A percentile compares a stretch with the other conserved stretches of the same genome.
phyloP scores from a whole-genome alignment of 2,113 vertebrate genomes.

The Tautogolabrus adspersus region DNA sequence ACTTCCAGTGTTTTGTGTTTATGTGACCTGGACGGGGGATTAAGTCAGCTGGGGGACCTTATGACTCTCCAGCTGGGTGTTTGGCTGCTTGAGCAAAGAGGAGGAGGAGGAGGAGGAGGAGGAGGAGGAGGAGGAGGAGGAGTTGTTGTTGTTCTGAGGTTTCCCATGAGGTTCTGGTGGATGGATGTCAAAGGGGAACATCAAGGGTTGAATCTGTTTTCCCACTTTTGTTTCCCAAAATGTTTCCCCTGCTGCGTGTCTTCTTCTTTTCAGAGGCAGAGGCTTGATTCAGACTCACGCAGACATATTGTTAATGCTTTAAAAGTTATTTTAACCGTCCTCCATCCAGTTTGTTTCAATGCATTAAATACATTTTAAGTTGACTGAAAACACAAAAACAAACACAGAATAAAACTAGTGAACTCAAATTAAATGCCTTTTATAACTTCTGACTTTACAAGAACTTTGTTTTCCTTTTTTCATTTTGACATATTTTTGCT shows the following conservation, averaged over 20 bases:
- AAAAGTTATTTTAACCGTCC: not conserved
- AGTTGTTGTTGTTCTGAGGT: not conserved
- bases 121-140: not conserved
- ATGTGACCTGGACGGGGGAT: slow-evolving; percentile 55
- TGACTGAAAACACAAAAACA: no score
- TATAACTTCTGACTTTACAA: no score
- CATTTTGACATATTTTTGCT: no score
- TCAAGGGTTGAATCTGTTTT: slow-evolving; percentile 63
- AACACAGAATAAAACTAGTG: no score
- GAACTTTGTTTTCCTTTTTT: no score
- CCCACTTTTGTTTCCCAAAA: slow-evolving; percentile 63
- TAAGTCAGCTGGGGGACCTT: slow-evolving; percentile 66
- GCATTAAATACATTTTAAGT: no score
- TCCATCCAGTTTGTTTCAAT: no score
- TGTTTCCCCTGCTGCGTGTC: slow-evolving; percentile 39
- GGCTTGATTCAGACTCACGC: slow-evolving; percentile 3
- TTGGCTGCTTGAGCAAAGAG: slow-evolving; percentile 45
- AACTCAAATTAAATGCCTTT: no score
- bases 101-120: slow-evolving; percentile 5
- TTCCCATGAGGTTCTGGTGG: slow-evolving; percentile 46
- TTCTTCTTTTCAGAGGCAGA: slow-evolving; percentile 24
- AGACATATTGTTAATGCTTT: slow-evolving; percentile 18
- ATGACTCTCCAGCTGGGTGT: slow-evolving; percentile 61
- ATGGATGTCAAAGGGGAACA: slow-evolving; percentile 42
- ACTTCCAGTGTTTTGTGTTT: slow-evolving; percentile 54